These are phyloP conservation scores for Eubasilissa splendida DNA, from an alignment of 2,888 invertebrate species.

Conservation along the genomic window DNA sequence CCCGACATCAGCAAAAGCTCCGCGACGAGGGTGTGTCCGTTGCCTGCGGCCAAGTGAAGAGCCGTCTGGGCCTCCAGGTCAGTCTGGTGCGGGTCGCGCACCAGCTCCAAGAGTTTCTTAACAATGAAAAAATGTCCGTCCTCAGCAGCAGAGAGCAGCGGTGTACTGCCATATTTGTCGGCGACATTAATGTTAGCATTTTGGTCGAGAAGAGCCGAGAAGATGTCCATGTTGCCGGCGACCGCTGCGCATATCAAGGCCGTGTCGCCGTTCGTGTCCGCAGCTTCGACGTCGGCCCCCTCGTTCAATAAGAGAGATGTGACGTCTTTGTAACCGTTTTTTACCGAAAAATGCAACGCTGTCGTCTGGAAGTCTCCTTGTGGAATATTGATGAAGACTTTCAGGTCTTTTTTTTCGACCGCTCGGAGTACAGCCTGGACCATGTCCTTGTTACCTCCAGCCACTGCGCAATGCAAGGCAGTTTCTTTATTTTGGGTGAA, in stretches of 20 bases:
- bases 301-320: neutral
- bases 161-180: neutral
- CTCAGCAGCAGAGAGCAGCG: neutral
- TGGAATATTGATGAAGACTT: neutral
- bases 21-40: no score
- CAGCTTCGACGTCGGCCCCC: neutral
- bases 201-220: neutral
- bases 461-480: neutral
- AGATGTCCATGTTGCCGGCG: neutral
- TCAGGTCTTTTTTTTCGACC: neutral
- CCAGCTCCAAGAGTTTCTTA: neutral
- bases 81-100: neutral
- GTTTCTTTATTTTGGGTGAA: slow-evolving; percentile 3
- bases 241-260: neutral
- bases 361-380: neutral
- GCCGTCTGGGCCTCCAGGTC: no score
- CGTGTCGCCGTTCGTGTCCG: neutral
- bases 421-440: neutral
- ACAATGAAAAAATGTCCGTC: neutral
- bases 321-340: neutral
- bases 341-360: neutral
- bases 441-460: neutral
- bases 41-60: no score
- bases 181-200: neutral
- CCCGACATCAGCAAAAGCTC: no score